Conservation (phyloP, 2,888 invertebrate genomes). For the Cactoblastis cactorum region DNA sequence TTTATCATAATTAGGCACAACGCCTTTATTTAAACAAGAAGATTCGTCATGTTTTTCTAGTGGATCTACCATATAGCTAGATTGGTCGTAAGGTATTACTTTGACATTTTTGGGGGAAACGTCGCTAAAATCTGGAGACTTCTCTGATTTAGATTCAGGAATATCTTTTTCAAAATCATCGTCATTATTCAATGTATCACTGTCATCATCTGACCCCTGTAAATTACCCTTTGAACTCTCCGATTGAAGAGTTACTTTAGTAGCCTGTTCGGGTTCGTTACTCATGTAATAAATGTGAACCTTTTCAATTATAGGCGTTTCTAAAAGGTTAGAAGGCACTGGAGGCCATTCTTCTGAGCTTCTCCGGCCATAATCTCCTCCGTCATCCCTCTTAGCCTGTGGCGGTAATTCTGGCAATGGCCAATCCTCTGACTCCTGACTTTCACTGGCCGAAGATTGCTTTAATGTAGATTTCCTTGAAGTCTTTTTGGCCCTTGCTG, state of each 20-base stretch:
- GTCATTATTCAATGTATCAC: slow-evolving; percentile 84
- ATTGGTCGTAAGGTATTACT: slow-evolving; percentile 70
- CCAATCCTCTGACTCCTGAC: slow-evolving; percentile 88
- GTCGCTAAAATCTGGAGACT: slow-evolving; percentile 47
- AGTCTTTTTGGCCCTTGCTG: slow-evolving; percentile 48
- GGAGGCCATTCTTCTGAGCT: slow-evolving; percentile 88
- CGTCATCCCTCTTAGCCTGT: slow-evolving; percentile 47
- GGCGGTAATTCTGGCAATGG: slow-evolving; percentile 86
- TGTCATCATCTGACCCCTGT: slow-evolving; percentile 83
- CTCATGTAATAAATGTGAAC: slow-evolving; percentile 89
- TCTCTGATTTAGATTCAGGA: slow-evolving; percentile 69
- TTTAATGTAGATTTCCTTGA: slow-evolving; percentile 58
- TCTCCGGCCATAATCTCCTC: slow-evolving; percentile 49
- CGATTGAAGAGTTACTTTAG: slow-evolving; percentile 83
- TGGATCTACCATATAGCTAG: slow-evolving; percentile 74
- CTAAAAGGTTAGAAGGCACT: slow-evolving; percentile 85
- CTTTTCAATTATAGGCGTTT: slow-evolving; percentile 86
- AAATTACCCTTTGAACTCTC: slow-evolving; percentile 84
- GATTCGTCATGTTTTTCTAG: slow-evolving; percentile 61
- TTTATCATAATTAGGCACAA: slow-evolving; percentile 68
- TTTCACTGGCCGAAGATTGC: slow-evolving; percentile 77
- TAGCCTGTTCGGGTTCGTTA: slow-evolving; percentile 87
- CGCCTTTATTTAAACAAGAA: slow-evolving; percentile 57
- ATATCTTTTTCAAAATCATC: slow-evolving; percentile 79
- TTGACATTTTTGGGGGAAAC: slow-evolving; percentile 56